Conservation (phyloP, 2,888 invertebrate genomes). For the Drosophila aldrichi region DNA sequence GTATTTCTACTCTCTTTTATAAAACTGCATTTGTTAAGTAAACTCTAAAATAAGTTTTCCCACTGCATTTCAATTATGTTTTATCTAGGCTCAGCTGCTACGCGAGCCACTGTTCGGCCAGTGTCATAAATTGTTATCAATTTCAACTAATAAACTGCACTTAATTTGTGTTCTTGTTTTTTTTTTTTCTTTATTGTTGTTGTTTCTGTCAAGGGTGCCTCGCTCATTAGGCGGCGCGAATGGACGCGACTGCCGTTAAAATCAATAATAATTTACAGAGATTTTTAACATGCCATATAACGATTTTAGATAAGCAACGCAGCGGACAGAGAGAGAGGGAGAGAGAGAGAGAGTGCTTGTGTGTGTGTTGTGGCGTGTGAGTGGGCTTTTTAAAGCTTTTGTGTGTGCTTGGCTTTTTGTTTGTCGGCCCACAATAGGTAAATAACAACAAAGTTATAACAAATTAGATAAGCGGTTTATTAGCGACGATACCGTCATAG, state of each 20-base stretch:
- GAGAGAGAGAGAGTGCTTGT: not conserved
- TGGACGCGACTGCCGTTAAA: slow-evolving; percentile 47
- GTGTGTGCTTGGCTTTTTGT: slow-evolving; percentile 62
- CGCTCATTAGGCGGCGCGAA: slow-evolving; percentile 50
- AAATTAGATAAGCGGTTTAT: slow-evolving; percentile 78
- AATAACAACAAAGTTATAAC: slow-evolving; percentile 69
- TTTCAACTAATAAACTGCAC: slow-evolving; percentile 61
- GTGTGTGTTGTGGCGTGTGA: slow-evolving; percentile 35
- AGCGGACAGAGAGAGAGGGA: not conserved
- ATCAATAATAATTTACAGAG: slow-evolving; percentile 72
- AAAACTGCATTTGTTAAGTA: not conserved
- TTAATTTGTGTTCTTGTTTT: slow-evolving; percentile 26
- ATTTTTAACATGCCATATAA: slow-evolving; percentile 66
- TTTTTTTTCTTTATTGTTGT: too few relatives aligned
- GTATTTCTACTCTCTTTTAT: not conserved
- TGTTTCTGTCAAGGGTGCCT: slow-evolving; percentile 24
- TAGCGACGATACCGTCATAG: slow-evolving; percentile 53
- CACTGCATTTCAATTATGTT: too few relatives aligned
- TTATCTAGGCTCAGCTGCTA: not conserved
- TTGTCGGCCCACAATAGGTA: slow-evolving; percentile 60
- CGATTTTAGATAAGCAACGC: slow-evolving; percentile 60
- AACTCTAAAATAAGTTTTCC: not conserved
- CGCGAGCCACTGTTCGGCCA: not conserved
- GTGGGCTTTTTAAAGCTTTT: slow-evolving; percentile 49
- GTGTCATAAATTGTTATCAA: slow-evolving; percentile 57